Evolutionary conservation across 2,113 vertebrate species (phyloP), one percentile per base, ranked within the genome.

Genomic region (Nothocercus julius): DNA sequence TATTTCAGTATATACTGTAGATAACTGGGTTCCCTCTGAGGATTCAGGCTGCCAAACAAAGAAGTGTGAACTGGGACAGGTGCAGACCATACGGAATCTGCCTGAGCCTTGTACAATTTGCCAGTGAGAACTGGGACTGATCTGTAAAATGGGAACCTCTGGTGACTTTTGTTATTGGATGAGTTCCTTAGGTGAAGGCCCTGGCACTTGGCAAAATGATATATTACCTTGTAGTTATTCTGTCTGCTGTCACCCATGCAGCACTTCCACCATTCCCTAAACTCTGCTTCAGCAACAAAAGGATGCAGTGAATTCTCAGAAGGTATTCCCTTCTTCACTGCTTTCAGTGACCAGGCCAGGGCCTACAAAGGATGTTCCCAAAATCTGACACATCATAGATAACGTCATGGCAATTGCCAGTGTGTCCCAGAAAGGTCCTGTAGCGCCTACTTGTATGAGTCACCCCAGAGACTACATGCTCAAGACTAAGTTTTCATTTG

Each of bases 1-100:
- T 92, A 51, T 91, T 95, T 85, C 75, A 38, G 72, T 28, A 32
- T 92, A 53, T 77, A 56, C 74, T 82, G 67, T 80, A 84, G 66
- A 5, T 88, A 78, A 95, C 66, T 24, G 12, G 19, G 61, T 69
- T n/a, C 58, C 34, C 20, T 66, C 24, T 87, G 75, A 91, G 25
- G 44, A 51, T 32, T 40, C 56, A 75, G 73, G 45, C 13, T 82
- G 27, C 34, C 68, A 59, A 79, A n/a, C 36, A 53, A 12, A 51
- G 44, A 28, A 91, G 34, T 66, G 72, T 34, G 85, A 69, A 69
- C 82, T 58, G 70, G 63, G 59, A 49, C 87, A 49, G 44, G 51
- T 89, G 58, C 36, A 27, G 54, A 87, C 25, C 8, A 17, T 56
- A 69, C 67, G 89, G n/a, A 45, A 61, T 62, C 87, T 89, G 25